Conservation (phyloP, 1,140 invertebrate species). For the Zophobas morio region DNA sequence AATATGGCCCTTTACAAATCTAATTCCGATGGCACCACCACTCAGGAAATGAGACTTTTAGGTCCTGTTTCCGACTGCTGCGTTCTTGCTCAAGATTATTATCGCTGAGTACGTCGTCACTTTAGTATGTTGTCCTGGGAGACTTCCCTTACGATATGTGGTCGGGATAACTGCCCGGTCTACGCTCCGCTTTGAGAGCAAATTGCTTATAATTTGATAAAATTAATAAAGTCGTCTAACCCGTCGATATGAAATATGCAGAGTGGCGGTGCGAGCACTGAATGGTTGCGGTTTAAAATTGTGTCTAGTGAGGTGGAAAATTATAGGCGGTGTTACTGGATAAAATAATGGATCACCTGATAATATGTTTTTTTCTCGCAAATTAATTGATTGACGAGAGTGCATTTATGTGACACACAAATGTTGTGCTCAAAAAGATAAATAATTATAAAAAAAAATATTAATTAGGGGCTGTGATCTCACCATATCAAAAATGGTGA, state of each 20-base stretch:
- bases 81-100: conserved; percentile 9
- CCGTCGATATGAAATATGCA: background rate
- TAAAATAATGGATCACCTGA: too few relatives aligned
- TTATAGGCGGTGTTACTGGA: too few relatives aligned
- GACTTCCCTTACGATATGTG: conserved; percentile 11
- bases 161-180: conserved; percentile 9
- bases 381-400: too few relatives aligned
- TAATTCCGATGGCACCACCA: conserved; percentile 27
- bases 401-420: too few relatives aligned
- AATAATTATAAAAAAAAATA: too few relatives aligned
- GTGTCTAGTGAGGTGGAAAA: too few relatives aligned
- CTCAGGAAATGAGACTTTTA: conserved; percentile 36
- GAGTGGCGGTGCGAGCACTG: too few relatives aligned
- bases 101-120: conserved; percentile 6
- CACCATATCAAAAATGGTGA: too few relatives aligned
- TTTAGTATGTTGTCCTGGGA: background rate
- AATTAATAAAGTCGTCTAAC: conserved; percentile 12
- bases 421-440: too few relatives aligned
- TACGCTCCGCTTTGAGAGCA: background rate
- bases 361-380: too few relatives aligned
- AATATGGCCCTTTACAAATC: conserved; percentile 42
- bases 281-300: too few relatives aligned
- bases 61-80: conserved; percentile 15
- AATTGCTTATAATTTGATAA: conserved; percentile 28
- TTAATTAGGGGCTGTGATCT: too few relatives aligned